A percentile compares a stretch with the other conserved stretches of the same genome.
These are phyloP conservation scores for Apostichopus californicus DNA, from an alignment of 35 echinoderm and acorn worm genomes.

Conservation along the genomic window DNA sequence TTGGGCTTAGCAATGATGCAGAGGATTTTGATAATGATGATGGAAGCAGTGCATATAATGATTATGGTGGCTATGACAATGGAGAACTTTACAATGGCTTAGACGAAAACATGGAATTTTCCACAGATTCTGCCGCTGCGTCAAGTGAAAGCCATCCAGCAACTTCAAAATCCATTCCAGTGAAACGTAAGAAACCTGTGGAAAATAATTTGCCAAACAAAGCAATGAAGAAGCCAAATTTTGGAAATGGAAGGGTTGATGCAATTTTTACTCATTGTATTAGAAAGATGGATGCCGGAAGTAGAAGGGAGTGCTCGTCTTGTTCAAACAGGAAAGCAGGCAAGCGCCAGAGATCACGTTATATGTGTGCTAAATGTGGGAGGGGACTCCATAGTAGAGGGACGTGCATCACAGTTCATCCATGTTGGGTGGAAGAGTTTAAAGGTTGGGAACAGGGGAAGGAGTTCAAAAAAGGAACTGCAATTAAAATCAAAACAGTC, in stretches of 20 bases:
- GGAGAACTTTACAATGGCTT: conserved; percentile 44
- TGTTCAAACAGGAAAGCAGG: conserved; percentile 58
- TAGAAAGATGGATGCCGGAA: conserved; percentile 47
- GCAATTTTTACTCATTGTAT: conserved; percentile 58
- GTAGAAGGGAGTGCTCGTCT: conserved; percentile 54
- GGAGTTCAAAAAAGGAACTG: conserved; percentile 1
- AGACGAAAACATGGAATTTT: conserved; percentile 24
- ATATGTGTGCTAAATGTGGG: conserved; percentile 60
- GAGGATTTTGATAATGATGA: conserved; percentile 47
- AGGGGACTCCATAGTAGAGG: conserved; percentile 49
- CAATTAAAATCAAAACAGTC: neutral
- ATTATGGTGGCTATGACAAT: conserved; percentile 32
- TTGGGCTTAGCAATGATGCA: conserved; percentile 43
- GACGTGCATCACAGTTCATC: conserved; percentile 52
- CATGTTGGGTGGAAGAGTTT: conserved; percentile 52
- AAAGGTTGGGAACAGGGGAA: conserved; percentile 43
- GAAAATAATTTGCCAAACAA: conserved; percentile 42
- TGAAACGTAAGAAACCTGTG: conserved; percentile 38
- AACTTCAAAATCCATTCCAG: conserved; percentile 52
- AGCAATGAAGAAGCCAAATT: conserved; percentile 59
- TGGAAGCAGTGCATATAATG: conserved; percentile 35
- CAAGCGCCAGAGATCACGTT: conserved; percentile 56
- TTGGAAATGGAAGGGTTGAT: conserved; percentile 50
- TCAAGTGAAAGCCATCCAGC: conserved; percentile 32
- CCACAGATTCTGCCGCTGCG: neutral